phyloP scores from a whole-genome alignment of 2,797 vertebrate species.

The Fringilla coelebs region DNA sequence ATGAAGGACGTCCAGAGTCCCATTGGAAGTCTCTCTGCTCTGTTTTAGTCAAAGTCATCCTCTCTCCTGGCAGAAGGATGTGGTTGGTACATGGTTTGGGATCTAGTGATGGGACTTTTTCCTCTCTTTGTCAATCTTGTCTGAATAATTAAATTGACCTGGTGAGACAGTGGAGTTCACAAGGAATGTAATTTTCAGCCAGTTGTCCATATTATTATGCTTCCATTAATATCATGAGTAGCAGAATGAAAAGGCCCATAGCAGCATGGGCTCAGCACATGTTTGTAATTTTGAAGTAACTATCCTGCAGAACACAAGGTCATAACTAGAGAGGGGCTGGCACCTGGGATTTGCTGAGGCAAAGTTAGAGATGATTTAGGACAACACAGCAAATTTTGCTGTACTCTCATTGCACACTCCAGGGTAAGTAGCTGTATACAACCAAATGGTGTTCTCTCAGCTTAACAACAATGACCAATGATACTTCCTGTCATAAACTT shows the following conservation, averaged over 20 bases:
- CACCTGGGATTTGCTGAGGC: background rate
- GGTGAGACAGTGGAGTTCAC: background rate
- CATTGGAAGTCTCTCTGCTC: background rate
- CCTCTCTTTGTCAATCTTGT: conserved; percentile 4
- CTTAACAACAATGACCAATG: background rate
- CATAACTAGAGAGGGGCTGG: background rate
- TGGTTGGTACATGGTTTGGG: background rate
- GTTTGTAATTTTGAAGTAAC: background rate
- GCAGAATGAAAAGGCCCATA: background rate
- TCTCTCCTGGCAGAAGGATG: background rate
- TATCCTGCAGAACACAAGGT: background rate
- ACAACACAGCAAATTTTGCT: background rate
- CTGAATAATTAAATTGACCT: conserved; percentile 56
- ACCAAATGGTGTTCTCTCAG: background rate
- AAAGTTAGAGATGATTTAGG: background rate
- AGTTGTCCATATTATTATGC: background rate
- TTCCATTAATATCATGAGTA: background rate
- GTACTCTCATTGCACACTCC: background rate
- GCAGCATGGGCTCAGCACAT: background rate
- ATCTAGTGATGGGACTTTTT: background rate
- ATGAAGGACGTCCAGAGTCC: background rate
- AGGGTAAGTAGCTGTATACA: background rate
- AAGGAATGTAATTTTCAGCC: background rate
- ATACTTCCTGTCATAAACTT: background rate
- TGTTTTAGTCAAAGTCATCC: background rate